phyloP scores from a whole-genome alignment of 2,113 vertebrate species.

The Dissostichus mawsoni region DNA sequence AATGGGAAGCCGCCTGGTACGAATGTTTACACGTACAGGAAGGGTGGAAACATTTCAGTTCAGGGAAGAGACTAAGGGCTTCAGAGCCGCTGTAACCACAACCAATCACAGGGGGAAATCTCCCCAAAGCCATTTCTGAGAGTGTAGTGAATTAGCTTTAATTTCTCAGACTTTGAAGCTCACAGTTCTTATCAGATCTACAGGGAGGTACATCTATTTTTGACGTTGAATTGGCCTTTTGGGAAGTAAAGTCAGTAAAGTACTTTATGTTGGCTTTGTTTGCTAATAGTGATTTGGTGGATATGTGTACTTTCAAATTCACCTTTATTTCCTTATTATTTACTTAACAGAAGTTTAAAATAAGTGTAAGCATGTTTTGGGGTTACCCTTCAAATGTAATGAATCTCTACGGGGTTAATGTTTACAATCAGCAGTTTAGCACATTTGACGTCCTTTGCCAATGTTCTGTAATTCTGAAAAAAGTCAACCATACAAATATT shows the following conservation, averaged over 20 bases:
- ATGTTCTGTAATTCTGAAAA: neutral
- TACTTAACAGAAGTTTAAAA: neutral
- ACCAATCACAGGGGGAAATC: slow-evolving; percentile 49
- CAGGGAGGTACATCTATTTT: slow-evolving; percentile 9
- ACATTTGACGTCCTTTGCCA: neutral
- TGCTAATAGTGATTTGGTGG: neutral
- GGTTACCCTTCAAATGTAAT: neutral
- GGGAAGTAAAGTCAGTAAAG: neutral
- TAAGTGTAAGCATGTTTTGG: neutral
- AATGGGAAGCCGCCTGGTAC: slow-evolving; percentile 32
- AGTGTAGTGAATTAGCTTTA: slow-evolving; percentile 26
- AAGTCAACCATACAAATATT: too few species aligned
- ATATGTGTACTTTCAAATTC: neutral
- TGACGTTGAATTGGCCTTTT: neutral
- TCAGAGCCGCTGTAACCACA: slow-evolving; percentile 46
- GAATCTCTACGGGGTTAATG: neutral
- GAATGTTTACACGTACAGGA: slow-evolving; percentile 57
- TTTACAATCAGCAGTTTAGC: neutral
- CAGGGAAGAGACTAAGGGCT: slow-evolving; percentile 41
- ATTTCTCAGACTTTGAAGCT: slow-evolving; percentile 45
- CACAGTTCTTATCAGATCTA: slow-evolving; percentile 45
- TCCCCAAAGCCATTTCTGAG: slow-evolving; percentile 32
- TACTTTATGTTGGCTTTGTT: neutral
- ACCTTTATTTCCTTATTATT: neutral
- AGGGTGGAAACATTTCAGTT: slow-evolving; percentile 51